Evolutionary conservation across 2,797 vertebrate genomes (phyloP).

Genomic region (Rhincodon typus): DNA sequence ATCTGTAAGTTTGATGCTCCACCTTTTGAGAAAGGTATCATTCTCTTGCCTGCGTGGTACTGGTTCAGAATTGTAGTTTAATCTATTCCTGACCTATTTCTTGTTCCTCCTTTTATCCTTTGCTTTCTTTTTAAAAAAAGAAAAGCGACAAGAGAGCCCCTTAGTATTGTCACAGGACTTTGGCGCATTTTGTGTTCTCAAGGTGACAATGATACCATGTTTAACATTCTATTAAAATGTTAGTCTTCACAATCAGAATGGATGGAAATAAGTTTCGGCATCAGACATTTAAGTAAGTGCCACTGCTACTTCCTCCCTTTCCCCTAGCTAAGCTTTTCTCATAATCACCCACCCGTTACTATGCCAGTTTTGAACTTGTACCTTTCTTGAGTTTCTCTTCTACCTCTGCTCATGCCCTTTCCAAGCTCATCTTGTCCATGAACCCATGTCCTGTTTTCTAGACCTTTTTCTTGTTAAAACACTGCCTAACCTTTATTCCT

Average conservation of each 20-base stretch:
- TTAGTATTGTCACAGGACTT: neutral
- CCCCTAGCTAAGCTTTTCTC: no score
- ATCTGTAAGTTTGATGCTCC: neutral
- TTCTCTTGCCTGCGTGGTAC: neutral
- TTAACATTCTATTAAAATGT: neutral
- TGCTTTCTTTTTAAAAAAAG: neutral
- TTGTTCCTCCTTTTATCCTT: neutral
- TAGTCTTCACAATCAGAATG: neutral
- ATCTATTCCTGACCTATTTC: neutral
- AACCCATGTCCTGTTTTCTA: no score
- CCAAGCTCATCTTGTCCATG: no score
- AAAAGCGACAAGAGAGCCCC: neutral
- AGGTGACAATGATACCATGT: neutral
- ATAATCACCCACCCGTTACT: no score
- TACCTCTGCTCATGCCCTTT: no score
- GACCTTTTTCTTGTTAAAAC: no score
- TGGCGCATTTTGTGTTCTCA: neutral
- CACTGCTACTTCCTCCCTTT: no score
- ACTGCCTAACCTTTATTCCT: no score
- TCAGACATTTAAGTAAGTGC: neutral
- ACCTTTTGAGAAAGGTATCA: neutral
- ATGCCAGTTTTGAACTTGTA: no score
- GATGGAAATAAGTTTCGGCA: neutral
- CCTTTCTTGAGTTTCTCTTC: no score
- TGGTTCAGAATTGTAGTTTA: neutral